Evolutionary conservation across 2,888 invertebrate genomes (phyloP).

Genomic region (Cheilosia urbana): DNA sequence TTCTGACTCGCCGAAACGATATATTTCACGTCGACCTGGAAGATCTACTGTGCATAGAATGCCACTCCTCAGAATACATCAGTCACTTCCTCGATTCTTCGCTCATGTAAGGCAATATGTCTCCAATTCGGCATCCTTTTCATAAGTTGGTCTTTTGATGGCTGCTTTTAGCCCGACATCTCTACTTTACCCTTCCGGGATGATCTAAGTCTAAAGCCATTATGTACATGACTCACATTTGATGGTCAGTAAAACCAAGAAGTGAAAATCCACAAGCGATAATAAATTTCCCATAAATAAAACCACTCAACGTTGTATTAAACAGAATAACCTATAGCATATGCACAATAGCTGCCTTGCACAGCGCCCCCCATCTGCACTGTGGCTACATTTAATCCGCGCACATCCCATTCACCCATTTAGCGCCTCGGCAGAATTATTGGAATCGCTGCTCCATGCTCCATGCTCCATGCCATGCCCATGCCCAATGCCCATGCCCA

Average conservation of each 20-base stretch:
- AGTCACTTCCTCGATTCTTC: no score
- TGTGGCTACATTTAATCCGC: slow-evolving; percentile 45
- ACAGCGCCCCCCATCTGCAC: neutral
- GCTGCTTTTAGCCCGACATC: no score
- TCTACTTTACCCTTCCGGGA: no score
- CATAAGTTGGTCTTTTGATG: no score
- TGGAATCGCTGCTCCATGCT: slow-evolving; percentile 22
- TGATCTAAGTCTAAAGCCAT: no score
- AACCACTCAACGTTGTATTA: slow-evolving; percentile 38
- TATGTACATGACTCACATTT: neutral
- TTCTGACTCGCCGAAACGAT: no score
- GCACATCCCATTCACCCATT: slow-evolving; percentile 43
- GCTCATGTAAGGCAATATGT: no score
- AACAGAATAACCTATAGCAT: slow-evolving; percentile 40
- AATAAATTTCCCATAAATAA: slow-evolving; percentile 32
- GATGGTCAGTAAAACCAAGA: neutral
- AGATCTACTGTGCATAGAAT: no score
- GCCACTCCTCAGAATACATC: no score
- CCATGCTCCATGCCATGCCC: slow-evolving; percentile 14
- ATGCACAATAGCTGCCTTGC: slow-evolving; percentile 34
- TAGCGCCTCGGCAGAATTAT: slow-evolving; percentile 2
- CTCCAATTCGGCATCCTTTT: no score
- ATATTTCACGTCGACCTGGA: no score
- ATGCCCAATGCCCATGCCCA: no score
- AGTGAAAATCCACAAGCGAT: slow-evolving; percentile 3